phyloP scores from a whole-genome alignment of 2,888 invertebrate species.

The Prosopocoilus inquinatus region DNA sequence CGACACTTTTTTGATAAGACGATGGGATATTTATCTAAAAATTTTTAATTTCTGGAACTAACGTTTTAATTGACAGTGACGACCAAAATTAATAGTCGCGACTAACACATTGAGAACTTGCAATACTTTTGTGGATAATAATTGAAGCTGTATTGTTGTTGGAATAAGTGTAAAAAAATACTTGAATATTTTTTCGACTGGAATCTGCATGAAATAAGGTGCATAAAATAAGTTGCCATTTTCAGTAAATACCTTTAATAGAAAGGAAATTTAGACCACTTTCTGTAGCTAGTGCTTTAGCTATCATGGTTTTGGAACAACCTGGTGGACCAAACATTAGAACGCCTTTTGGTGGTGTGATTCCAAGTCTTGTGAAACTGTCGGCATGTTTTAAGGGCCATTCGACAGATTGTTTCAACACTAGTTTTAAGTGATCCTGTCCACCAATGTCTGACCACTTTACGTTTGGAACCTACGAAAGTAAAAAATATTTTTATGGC shows the following conservation, averaged over 20 bases:
- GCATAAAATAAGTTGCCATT: background rate
- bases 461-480: constrained; percentile 65
- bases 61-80: no score
- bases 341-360: constrained; percentile 84
- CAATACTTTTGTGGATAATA: no score
- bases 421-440: constrained; percentile 78
- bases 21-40: no score
- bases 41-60: no score
- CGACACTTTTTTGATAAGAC: no score
- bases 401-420: constrained; percentile 85
- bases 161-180: no score
- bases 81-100: no score
- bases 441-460: constrained; percentile 95
- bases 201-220: background rate
- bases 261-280: constrained; percentile 93
- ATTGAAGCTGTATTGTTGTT: no score
- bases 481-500: background rate
- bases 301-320: constrained; percentile 98
- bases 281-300: constrained; percentile 94
- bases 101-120: no score
- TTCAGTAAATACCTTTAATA: constrained; percentile 70
- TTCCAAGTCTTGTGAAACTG: constrained; percentile 75
- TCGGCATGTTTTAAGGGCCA: constrained; percentile 90
- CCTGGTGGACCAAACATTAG: constrained; percentile 97
- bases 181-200: no score